phyloP scores from a whole-genome alignment of 37 sponge, comb jelly and placozoan genomes.

The Haliclona indistincta region DNA sequence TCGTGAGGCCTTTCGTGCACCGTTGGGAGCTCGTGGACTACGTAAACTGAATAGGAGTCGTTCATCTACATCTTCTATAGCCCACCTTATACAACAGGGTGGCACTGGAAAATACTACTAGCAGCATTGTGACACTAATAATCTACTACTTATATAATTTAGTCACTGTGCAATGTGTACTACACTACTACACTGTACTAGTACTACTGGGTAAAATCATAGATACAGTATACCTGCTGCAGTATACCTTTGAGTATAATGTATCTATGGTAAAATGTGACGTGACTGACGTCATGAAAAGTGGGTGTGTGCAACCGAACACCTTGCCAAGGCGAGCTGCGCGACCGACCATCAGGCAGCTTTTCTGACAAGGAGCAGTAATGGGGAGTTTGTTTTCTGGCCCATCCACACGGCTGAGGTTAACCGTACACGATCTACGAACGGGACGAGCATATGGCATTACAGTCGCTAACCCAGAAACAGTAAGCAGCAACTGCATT shows the following conservation, averaged over 20 bases:
- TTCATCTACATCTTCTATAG: background rate
- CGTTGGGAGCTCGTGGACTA: slow-evolving; percentile 60
- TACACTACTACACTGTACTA: background rate
- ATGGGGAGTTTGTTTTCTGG: background rate
- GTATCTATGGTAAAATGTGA: too few relatives aligned
- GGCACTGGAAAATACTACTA: background rate
- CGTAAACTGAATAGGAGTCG: slow-evolving; percentile 52
- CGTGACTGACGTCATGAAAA: too few relatives aligned
- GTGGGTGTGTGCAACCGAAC: too few relatives aligned
- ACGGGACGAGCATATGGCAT: background rate
- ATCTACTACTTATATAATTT: background rate
- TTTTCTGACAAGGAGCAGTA: background rate
- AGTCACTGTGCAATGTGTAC: background rate
- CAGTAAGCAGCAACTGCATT: too few relatives aligned
- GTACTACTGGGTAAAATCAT: too few relatives aligned
- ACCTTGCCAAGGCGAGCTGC: too few relatives aligned
- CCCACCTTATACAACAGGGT: background rate
- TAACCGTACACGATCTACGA: background rate
- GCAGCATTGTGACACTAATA: background rate
- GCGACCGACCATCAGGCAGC: too few relatives aligned
- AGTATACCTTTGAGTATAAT: too few relatives aligned
- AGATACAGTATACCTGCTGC: too few relatives aligned
- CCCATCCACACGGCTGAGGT: background rate
- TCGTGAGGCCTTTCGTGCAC: slow-evolving; percentile 68
- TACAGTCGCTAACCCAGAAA: background rate